Conservation (phyloP, 2,797 vertebrate species). For the Sternotherus odoratus region DNA sequence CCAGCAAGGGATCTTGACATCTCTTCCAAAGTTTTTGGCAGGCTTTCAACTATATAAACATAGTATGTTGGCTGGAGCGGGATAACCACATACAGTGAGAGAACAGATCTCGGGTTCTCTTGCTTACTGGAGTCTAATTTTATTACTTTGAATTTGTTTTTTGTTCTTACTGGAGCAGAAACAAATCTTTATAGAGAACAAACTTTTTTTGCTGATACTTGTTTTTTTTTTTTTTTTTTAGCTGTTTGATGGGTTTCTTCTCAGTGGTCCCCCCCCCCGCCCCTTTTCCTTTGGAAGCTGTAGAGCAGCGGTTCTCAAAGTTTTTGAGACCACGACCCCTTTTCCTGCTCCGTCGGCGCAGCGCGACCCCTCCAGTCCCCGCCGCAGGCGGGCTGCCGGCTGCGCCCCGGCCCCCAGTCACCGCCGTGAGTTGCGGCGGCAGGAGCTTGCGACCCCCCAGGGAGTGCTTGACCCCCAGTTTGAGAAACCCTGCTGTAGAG, state of each 20-base stretch:
- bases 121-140: constrained; percentile 7
- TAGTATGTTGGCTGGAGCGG: constrained; percentile 61
- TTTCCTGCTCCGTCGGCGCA: no score
- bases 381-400: no score
- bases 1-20: constrained; percentile 36
- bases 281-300: no score
- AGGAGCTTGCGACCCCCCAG: no score
- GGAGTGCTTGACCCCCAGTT: no score
- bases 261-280: no score
- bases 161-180: neutral
- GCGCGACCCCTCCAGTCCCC: no score
- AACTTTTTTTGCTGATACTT: neutral
- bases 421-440: no score
- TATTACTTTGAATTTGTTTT: constrained; percentile 4
- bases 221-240: neutral
- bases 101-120: constrained; percentile 61
- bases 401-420: no score
- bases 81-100: constrained; percentile 65
- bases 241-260: neutral
- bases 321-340: no score
- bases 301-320: no score
- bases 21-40: constrained; percentile 71
- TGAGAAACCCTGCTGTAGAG: no score
- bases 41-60: constrained; percentile 74
- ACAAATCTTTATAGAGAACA: neutral